Base-by-base conservation (phyloP, 92 coral and sea anemone genomes). In the Epizoanthus rinbou region DNA sequence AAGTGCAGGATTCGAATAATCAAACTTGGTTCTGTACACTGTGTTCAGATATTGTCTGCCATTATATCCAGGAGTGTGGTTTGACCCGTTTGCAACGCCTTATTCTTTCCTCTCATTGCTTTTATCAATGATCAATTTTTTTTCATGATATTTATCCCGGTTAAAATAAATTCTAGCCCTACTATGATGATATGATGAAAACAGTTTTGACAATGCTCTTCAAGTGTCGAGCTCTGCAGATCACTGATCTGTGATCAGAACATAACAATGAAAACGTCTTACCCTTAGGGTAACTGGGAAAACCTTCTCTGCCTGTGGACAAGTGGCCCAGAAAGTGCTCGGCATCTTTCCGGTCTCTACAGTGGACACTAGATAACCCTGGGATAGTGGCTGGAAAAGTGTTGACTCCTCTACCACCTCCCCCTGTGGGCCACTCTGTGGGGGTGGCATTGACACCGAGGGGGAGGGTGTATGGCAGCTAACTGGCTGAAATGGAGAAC, bases 401-500 rank as follows among this genome's bases (percentile, higher is more conserved):
- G 84, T 56, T 5, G 87, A 85, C 18, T 81, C 87, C 58, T 75
- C 85, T 21, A 65, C 80, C 33, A 25, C 66, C 78, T 66, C 85
- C 14, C 89, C 80, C 41, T 73, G 91, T 10, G 67, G 64, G 11
- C 85, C 88, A 78, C 70, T 60, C 57, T 82, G 83, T 15, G 83
- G 70, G 6, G 98, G 81, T 8, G 66, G 62, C 64, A 83, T 85
- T 68, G 84, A 81, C 84, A 78, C 66, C 19, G 94, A 88, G 28
- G 98, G 94, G 33, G 98, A 91, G 47, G 95, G 88, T 2, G 89
- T 88, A 15, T 89, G 80, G 56, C 75, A 82, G 69, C 84, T 87
- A 23, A 91, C 89, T 4, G 98, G 98, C 84, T 93, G 94, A 73
- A 93, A 93, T 25, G 98, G 98, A 3, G 94, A 91, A 4, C 86